These are phyloP conservation scores for Caenorhabditis brenneri DNA, from an alignment of 1,140 invertebrate species.

Conservation along the genomic window DNA sequence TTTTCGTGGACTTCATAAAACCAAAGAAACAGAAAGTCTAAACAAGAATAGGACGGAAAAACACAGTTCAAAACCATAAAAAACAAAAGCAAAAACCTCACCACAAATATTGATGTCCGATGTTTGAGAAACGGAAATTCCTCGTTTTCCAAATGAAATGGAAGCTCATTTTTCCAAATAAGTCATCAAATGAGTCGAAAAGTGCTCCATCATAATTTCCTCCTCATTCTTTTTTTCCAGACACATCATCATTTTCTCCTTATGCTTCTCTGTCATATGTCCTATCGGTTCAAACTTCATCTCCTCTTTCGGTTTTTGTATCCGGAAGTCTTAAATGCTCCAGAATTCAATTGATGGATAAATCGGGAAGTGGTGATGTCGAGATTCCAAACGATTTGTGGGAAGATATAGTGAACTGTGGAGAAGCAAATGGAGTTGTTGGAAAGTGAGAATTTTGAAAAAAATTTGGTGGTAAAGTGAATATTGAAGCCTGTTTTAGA, in stretches of 20 bases:
- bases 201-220: background rate
- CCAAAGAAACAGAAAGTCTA: too few relatives aligned
- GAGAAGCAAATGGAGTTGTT: background rate
- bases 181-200: background rate
- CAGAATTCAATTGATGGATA: background rate
- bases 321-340: background rate
- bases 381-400: background rate
- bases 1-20: too few relatives aligned
- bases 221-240: conserved; percentile 28
- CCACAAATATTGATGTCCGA: too few relatives aligned
- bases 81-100: too few relatives aligned
- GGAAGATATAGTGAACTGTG: background rate
- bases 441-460: background rate
- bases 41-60: too few relatives aligned
- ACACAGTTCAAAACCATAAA: too few relatives aligned
- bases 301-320: background rate
- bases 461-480: too few relatives aligned
- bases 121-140: background rate
- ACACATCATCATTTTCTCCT: background rate
- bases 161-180: background rate
- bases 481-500: background rate
- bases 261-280: background rate
- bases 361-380: background rate
- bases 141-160: background rate
- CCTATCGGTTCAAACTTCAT: conserved; percentile 1